Conservation (phyloP, 1,140 invertebrate species). For the Halesus radiatus region DNA sequence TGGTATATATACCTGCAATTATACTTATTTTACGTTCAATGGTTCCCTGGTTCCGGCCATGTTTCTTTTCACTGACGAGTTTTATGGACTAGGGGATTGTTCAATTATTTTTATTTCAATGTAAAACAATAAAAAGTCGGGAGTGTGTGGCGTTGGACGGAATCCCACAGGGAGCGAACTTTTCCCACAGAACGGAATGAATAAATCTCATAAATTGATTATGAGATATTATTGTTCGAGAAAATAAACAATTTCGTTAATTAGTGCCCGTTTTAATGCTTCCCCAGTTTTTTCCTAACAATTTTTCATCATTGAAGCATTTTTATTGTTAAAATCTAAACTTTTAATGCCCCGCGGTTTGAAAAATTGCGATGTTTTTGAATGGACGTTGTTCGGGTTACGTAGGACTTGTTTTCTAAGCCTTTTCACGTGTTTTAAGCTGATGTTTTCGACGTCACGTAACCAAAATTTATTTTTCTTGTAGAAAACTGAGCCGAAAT, state of each 20-base stretch:
- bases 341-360: no score
- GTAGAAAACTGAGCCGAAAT: no score
- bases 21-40: neutral
- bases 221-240: conserved; percentile 54
- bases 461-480: neutral
- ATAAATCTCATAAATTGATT: conserved; percentile 57
- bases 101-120: conserved; percentile 53
- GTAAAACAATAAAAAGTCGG: conserved; percentile 56
- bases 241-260: conserved; percentile 21
- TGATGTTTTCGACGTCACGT: neutral
- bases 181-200: conserved; percentile 20
- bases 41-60: neutral
- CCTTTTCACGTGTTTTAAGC: no score
- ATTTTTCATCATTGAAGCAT: neutral
- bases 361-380: no score
- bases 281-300: neutral
- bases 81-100: conserved; percentile 34
- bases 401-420: no score
- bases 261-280: neutral
- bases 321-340: no score
- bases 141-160: conserved; percentile 19
- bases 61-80: conserved; percentile 1
- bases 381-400: no score
- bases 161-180: conserved; percentile 17
- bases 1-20: no score